Base-by-base conservation (phyloP, 2,113 vertebrate species). In the Grantiella picta region DNA sequence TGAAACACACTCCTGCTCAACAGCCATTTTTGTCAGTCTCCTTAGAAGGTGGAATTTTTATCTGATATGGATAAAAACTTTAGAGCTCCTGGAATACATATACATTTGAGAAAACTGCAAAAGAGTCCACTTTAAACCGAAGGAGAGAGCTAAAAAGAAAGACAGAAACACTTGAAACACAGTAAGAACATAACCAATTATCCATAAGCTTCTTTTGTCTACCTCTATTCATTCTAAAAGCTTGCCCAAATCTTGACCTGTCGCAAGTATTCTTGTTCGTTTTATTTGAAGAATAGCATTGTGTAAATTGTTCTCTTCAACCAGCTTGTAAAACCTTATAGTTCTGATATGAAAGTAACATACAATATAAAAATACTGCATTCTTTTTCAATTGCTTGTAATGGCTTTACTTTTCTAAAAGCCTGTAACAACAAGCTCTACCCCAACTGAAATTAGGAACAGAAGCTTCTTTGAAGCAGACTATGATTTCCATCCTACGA, bases 241-340 rank as follows among this genome's bases (percentile, higher is more conserved):
- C 45, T n/a, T 69, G 60, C 10, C 19, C 45, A 60, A 75, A 82
- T 11, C 21, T 91, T 2, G 0, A 49, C 9, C 19, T 33, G 54
- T 80, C 9, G 3, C 12, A 72, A 54, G 25, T 42, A 71, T 50
- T 72, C 24, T 8, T 33, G 15, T 66, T 76, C 0, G 0, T 65
- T 89, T 71, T 61, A 33, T 77, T 44, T 84, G 73, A 81, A 87
- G 31, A 83, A 35, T 12, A 68, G 9, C 12, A 33, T 35, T 63
- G n/a, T 68, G 24, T 33, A 76, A 59, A 54, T 45, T 76, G 7
- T 59, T 59, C 35, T 70, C 38, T 45, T 36, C 80, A 86, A 35
- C 28, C 13, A 31, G 2, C 25, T 76, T 19, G 10, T 68, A 66
- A 76, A 82, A 21, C 10, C 28, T 12, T 69, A 11, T n/a, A 42